Conservation (phyloP, 2,797 vertebrate species). For the Chiroxiphia lanceolata region DNA sequence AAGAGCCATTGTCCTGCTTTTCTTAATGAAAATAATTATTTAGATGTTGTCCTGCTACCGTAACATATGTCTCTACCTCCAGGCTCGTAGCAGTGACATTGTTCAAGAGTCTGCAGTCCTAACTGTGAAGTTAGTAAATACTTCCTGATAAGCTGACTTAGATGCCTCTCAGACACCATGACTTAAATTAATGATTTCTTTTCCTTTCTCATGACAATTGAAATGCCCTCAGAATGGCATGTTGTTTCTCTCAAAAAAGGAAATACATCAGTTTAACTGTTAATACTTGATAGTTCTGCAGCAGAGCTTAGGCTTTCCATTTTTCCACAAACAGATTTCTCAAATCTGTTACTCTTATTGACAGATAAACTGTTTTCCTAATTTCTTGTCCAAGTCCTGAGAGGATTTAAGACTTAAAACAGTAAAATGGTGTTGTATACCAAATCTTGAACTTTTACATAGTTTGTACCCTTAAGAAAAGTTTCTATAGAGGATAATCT, state of each 20-base stretch:
- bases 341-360: neutral
- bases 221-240: rapidly evolving
- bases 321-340: neutral
- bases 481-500: neutral
- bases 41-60: neutral
- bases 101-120: neutral
- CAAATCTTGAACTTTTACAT: neutral
- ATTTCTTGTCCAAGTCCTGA: neutral
- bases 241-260: neutral
- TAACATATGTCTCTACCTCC: neutral
- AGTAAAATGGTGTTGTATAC: neutral
- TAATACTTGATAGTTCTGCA: neutral
- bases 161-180: neutral
- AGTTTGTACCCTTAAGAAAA: neutral
- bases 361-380: neutral
- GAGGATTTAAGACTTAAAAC: neutral
- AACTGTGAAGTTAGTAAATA: neutral
- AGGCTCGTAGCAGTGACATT: neutral
- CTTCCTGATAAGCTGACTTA: neutral
- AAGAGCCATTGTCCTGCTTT: neutral
- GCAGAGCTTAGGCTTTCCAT: neutral
- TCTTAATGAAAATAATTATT: neutral
- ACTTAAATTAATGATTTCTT: neutral
- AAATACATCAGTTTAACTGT: neutral
- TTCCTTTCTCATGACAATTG: neutral